Conservation (phyloP, 1,140 invertebrate genomes). For the Heliconius hermathena region DNA sequence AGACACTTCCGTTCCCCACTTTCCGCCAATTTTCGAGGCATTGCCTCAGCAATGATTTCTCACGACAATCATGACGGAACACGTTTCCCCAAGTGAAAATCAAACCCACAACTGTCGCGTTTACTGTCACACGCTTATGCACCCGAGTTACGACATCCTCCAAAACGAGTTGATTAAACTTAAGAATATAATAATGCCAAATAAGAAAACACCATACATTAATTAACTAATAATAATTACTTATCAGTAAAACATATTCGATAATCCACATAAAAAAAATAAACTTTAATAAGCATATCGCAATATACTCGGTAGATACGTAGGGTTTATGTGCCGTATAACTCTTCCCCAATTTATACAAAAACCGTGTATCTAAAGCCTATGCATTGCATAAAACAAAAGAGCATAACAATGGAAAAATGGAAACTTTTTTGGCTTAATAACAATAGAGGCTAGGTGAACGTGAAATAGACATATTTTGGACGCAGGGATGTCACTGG, state of each 20-base stretch:
- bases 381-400: slow-evolving; percentile 78
- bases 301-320: slow-evolving; percentile 44
- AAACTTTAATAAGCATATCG: slow-evolving; percentile 8
- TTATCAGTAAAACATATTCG: not conserved
- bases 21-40: too few species aligned
- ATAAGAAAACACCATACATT: not conserved
- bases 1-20: too few species aligned
- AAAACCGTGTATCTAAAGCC: slow-evolving; percentile 63
- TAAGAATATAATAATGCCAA: not conserved
- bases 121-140: too few species aligned
- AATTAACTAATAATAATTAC: not conserved
- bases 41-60: too few species aligned
- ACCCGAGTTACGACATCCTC: too few species aligned
- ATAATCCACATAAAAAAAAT: not conserved
- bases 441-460: slow-evolving; percentile 73
- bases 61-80: too few species aligned
- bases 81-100: too few species aligned
- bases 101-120: too few species aligned
- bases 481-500: slow-evolving; percentile 54
- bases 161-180: too few species aligned
- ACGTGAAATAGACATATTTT: slow-evolving; percentile 73
- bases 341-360: slow-evolving; percentile 69
- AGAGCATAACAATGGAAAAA: slow-evolving; percentile 69
- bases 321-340: slow-evolving; percentile 56
- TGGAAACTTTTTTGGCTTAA: slow-evolving; percentile 74